Evolutionary conservation across 2,888 invertebrate species (phyloP), one percentile per base, ranked within the genome.

Genomic region (Epicampocera succincta): DNA sequence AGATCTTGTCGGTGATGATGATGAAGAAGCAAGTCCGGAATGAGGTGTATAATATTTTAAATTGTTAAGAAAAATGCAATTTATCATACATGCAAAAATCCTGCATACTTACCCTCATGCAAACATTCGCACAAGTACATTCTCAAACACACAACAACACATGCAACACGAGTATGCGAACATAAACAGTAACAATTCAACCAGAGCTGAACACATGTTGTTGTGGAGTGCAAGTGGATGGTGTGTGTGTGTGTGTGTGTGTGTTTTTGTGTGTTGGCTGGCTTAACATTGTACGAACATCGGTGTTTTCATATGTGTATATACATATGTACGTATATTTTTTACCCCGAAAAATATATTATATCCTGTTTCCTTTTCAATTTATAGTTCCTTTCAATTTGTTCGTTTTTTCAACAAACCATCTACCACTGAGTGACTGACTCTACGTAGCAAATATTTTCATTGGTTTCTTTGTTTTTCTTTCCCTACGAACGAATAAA

Each of bases 1-100:
- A 25, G 46, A 44, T 5, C 25, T 11, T 52, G 66, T 15, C 1
- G 17, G 13, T 25, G 40, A 15, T 6, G 52, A 15, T 1, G 25
- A 42, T n/a, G 61, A 25, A 33, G 15, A 38, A n/a, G 19, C 33
- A 19, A 56, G 44, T 17, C 40, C 12, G 17, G 63, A 56, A 66
- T 75, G 71, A 72, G 63, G 58, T 65, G 58, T 65, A 56, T 65
- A 73, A 79, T 61, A 66, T 66, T 79, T 79, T 40, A 60, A 68
- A 73, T 79, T 52, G 66, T 46, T 46, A 42, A 54, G 44, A 52
- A 79, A 44, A 72, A 66, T 60, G 72, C 46, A 79, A 79, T 79
- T 73, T 73, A 73, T 73, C 76, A 76, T 54, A 69, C 60, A 33
- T 46, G 46, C 52, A 69, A 61, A 60, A 52, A 21, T 25, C 29